Evolutionary conservation across 1,140 invertebrate genomes (phyloP).

Genomic region (Latrodectus geometricus): DNA sequence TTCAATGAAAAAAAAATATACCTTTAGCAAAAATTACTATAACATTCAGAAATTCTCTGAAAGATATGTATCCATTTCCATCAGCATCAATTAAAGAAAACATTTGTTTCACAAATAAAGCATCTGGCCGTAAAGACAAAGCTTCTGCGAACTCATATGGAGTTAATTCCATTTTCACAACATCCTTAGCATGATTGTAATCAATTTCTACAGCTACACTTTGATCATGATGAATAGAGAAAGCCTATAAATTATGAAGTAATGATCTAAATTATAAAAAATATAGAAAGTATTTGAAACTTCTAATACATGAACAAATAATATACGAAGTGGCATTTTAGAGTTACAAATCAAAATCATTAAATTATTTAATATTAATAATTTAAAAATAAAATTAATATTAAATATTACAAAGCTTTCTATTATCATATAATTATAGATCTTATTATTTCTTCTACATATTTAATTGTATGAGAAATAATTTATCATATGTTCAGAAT

Average conservation of each 20-base stretch:
- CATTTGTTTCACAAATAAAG: slow-evolving; percentile 76
- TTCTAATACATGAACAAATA: too few relatives aligned
- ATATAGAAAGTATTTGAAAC: too few relatives aligned
- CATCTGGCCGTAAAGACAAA: slow-evolving; percentile 72
- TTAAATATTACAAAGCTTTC: too few relatives aligned
- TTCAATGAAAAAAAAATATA: slow-evolving; percentile 57
- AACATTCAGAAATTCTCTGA: slow-evolving; percentile 76
- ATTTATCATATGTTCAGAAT: too few relatives aligned
- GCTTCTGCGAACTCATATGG: slow-evolving; percentile 75
- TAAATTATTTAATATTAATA: too few relatives aligned
- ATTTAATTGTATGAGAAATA: too few relatives aligned
- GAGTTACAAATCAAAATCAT: too few relatives aligned
- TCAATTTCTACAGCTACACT: slow-evolving; percentile 69
- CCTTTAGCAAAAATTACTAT: slow-evolving; percentile 76
- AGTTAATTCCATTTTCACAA: slow-evolving; percentile 73
- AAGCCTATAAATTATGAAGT: slow-evolving; percentile 67
- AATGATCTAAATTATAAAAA: too few relatives aligned
- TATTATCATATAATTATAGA: too few relatives aligned
- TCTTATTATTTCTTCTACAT: too few relatives aligned
- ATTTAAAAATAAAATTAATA: too few relatives aligned
- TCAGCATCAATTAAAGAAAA: slow-evolving; percentile 76
- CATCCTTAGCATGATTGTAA: slow-evolving; percentile 69
- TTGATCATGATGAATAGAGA: slow-evolving; percentile 69
- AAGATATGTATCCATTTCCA: slow-evolving; percentile 77
- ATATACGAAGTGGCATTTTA: too few relatives aligned